Percentiles rank a stretch among this genome's conserved stretches.
phyloP scores from a whole-genome alignment of 2,113 vertebrate species.

The Equus przewalskii region DNA sequence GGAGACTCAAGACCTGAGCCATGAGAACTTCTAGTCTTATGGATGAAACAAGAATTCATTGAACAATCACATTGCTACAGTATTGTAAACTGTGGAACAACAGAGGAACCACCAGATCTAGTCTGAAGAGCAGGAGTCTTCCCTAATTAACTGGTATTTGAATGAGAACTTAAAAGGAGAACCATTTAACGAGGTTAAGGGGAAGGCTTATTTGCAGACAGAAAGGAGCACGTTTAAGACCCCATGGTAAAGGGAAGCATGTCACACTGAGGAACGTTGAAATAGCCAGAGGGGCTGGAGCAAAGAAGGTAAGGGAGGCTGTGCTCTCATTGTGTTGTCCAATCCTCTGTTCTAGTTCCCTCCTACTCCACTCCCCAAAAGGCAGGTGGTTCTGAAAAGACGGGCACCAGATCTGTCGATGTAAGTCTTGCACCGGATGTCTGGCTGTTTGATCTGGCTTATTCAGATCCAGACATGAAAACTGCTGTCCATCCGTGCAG shows the following conservation, averaged over 20 bases:
- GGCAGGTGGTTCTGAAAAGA: neutral
- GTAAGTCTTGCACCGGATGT: fast-evolving
- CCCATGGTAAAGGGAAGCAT: neutral
- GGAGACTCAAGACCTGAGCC: neutral
- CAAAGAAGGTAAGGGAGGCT: neutral
- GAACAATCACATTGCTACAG: neutral
- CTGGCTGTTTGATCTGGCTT: neutral
- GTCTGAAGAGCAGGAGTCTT: neutral
- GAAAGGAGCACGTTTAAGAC: neutral
- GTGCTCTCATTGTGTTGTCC: fast-evolving
- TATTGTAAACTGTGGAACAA: neutral
- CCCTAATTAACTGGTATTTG: neutral
- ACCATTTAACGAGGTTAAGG: neutral
- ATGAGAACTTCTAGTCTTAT: neutral
- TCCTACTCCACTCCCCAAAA: fast-evolving
- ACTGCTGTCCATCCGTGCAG: neutral
- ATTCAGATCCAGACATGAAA: neutral
- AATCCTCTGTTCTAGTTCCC: fast-evolving
- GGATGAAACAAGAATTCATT: neutral
- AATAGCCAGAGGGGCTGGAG: neutral
- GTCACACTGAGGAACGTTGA: neutral
- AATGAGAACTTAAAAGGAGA: neutral
- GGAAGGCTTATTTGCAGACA: neutral
- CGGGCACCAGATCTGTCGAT: fast-evolving
- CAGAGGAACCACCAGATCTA: neutral